These are phyloP conservation scores for Palythoa caribaeorum DNA, from an alignment of 92 coral and sea anemone species.

Conservation along the genomic window DNA sequence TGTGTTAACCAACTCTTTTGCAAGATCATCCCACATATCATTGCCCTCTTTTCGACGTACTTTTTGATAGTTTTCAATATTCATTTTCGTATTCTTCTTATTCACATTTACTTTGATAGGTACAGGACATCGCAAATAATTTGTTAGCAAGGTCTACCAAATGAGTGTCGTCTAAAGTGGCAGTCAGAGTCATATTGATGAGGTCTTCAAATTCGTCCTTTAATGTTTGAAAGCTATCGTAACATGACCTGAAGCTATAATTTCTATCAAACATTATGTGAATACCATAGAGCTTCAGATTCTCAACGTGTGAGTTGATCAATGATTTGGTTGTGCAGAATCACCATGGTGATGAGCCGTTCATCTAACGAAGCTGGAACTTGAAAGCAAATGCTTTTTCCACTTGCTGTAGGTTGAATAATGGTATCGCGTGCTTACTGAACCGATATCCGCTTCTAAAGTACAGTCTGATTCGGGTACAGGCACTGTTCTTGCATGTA, in stretches of 20 bases:
- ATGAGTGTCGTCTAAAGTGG: slow-evolving; percentile 44
- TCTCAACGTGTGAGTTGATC: slow-evolving; percentile 65
- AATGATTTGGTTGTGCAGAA: slow-evolving; percentile 61
- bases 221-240: slow-evolving; percentile 24
- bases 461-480: no score
- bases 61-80: not conserved
- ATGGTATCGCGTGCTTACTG: not conserved
- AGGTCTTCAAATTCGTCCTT: slow-evolving; percentile 17
- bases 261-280: slow-evolving; percentile 61
- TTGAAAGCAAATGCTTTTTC: slow-evolving; percentile 69
- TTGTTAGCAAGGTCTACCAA: slow-evolving; percentile 20
- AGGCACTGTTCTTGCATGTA: no score
- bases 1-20: no score
- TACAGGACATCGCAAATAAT: slow-evolving; percentile 27
- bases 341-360: slow-evolving; percentile 43
- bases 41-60: no score
- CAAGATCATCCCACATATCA: no score
- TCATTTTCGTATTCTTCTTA: slow-evolving; percentile 31
- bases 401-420: slow-evolving; percentile 72
- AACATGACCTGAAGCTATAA: slow-evolving; percentile 38
- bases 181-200: slow-evolving; percentile 62
- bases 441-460: no score
- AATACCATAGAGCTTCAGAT: slow-evolving; percentile 29
- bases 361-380: slow-evolving; percentile 56
- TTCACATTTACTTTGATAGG: slow-evolving; percentile 39